Evolutionary conservation across 2,888 invertebrate genomes (phyloP).

Genomic region (Hypsopygia costalis): DNA sequence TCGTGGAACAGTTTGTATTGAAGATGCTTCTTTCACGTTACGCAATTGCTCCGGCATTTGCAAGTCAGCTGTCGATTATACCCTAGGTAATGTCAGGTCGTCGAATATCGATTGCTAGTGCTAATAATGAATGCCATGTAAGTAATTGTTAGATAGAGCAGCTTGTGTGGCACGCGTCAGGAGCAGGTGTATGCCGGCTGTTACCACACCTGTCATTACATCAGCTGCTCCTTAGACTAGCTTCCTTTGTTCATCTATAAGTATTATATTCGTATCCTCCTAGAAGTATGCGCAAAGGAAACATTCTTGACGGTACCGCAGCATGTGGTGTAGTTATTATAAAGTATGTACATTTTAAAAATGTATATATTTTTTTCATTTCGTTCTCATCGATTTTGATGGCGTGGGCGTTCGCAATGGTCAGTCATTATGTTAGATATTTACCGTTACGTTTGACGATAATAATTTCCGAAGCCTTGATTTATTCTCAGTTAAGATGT

Average conservation of each 20-base stretch:
- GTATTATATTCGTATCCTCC: no score
- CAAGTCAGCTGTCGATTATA: slow-evolving; percentile 44
- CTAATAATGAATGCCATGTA: slow-evolving; percentile 41
- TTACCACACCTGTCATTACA: slow-evolving; percentile 70
- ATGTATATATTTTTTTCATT: no score
- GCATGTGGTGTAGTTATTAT: no score
- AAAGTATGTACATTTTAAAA: no score
- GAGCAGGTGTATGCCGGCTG: slow-evolving; percentile 71
- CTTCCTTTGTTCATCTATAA: slow-evolving; percentile 31
- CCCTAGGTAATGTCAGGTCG: slow-evolving; percentile 39
- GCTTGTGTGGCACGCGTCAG: slow-evolving; percentile 71
- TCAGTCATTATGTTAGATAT: no score
- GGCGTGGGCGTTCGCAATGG: no score
- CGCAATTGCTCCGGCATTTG: slow-evolving; percentile 33
- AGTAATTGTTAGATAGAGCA: slow-evolving; percentile 58
- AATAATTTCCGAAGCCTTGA: no score
- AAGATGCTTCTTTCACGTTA: slow-evolving; percentile 24
- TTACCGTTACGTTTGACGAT: no score
- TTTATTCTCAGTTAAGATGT: no score
- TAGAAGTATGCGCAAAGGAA: no score
- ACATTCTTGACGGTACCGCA: no score
- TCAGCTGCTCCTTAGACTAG: slow-evolving; percentile 68
- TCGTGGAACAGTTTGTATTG: slow-evolving; percentile 15
- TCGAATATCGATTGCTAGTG: slow-evolving; percentile 42
- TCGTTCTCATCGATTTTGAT: no score